These are phyloP conservation scores for Drosophila leonis DNA, from an alignment of 2,888 invertebrate genomes.

Conservation along the genomic window DNA sequence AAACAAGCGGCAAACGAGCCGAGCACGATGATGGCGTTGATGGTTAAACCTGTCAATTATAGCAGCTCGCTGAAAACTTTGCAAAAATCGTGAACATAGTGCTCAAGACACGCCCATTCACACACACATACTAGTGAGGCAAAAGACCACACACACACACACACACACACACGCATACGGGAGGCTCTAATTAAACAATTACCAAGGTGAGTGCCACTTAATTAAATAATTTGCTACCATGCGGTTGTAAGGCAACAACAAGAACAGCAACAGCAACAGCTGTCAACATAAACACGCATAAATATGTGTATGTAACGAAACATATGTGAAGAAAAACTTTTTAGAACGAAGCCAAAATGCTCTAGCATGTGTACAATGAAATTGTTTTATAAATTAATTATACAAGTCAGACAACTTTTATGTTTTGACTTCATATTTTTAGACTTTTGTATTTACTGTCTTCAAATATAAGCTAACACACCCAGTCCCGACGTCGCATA, in stretches of 20 bases:
- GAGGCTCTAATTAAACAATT: slow-evolving; percentile 75
- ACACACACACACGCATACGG: slow-evolving; percentile 15
- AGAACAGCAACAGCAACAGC: slow-evolving; percentile 35
- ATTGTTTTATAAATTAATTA: slow-evolving; percentile 1
- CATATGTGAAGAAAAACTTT: neutral
- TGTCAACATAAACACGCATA: slow-evolving; percentile 31
- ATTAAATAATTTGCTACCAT: slow-evolving; percentile 78
- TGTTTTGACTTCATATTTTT: neutral
- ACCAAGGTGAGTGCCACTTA: slow-evolving; percentile 78
- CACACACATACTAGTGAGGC: neutral
- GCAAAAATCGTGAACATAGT: slow-evolving; percentile 39
- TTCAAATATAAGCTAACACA: too few relatives aligned
- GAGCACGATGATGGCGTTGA: slow-evolving; percentile 29
- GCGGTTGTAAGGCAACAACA: slow-evolving; percentile 60
- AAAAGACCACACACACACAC: slow-evolving; percentile 4
- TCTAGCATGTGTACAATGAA: neutral
- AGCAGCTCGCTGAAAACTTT: slow-evolving; percentile 70
- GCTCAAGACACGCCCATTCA: slow-evolving; percentile 28
- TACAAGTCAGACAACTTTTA: neutral
- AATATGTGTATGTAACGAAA: neutral
- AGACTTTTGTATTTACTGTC: neutral
- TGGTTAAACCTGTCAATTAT: slow-evolving; percentile 71
- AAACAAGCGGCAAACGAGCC: slow-evolving; percentile 47
- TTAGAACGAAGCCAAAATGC: slow-evolving; percentile 12
- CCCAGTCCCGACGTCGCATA: too few relatives aligned